These are phyloP conservation scores for Ostrea denselamellosa DNA, from an alignment of 1,140 invertebrate species.

Conservation along the genomic window DNA sequence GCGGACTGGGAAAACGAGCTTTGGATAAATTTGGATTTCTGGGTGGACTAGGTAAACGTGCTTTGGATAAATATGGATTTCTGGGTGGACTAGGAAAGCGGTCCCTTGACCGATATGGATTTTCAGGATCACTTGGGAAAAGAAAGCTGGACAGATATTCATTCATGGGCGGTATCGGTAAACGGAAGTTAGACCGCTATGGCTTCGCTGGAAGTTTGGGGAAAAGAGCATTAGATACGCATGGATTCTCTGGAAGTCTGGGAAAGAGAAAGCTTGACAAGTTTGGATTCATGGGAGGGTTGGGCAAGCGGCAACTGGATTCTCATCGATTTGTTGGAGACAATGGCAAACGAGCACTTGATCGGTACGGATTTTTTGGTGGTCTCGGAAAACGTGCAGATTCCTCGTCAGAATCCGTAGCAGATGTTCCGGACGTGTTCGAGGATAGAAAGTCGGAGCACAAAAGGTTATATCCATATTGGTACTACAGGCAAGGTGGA, in stretches of 20 bases:
- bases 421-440: not conserved
- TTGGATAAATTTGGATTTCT: not conserved
- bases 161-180: slow-evolving; percentile 2
- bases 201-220: not conserved
- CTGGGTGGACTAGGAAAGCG: slow-evolving; percentile 20
- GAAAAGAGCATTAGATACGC: slow-evolving; percentile 1
- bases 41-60: slow-evolving; percentile 30
- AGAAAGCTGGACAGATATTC: not conserved
- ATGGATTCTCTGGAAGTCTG: not conserved
- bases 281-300: not conserved
- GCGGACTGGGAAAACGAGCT: not conserved
- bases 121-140: slow-evolving; percentile 3
- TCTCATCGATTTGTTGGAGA: slow-evolving; percentile 18
- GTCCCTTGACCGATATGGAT: not conserved
- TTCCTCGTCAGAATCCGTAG: not conserved
- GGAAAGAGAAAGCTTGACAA: slow-evolving; percentile 23
- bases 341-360: not conserved
- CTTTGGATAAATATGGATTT: slow-evolving; percentile 37
- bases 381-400: not conserved
- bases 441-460: not conserved
- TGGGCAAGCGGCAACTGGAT: slow-evolving; percentile 21
- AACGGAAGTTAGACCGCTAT: not conserved
- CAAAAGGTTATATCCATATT: slow-evolving; percentile 20
- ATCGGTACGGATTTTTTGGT: not conserved
- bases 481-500: slow-evolving; percentile 29